Evolutionary conservation across 2,113 vertebrate species (phyloP).

Genomic region (Agelaius tricolor): DNA sequence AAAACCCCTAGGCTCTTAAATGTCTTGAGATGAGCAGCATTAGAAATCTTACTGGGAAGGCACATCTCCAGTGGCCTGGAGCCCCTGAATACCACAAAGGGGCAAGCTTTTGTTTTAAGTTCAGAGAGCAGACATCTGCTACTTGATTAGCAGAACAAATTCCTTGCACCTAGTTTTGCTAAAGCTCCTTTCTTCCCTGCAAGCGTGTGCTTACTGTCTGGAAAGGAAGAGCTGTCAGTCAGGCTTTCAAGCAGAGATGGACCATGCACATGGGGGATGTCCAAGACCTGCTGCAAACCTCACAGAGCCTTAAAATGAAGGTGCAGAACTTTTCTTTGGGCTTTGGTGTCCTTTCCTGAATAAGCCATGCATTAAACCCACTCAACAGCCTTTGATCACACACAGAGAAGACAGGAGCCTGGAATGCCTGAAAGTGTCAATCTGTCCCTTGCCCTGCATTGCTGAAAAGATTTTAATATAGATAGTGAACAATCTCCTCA

Average conservation of each 20-base stretch:
- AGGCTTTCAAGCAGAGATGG: neutral
- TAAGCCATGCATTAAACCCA: neutral
- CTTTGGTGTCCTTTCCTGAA: neutral
- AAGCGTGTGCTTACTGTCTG: neutral
- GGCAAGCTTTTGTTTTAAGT: neutral
- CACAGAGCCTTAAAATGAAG: neutral
- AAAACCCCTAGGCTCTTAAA: constrained; percentile 16
- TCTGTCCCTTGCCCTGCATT: neutral
- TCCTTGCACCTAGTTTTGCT: neutral
- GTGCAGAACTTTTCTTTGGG: neutral
- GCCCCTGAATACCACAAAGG: neutral
- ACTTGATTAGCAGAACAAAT: constrained; percentile 27
- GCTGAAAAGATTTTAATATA: neutral
- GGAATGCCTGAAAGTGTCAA: neutral
- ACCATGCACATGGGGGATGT: neutral
- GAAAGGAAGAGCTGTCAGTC: neutral
- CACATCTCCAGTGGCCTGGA: neutral
- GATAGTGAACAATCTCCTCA: neutral
- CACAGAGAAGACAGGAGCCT: neutral
- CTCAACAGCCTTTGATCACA: neutral
- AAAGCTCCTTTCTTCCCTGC: neutral
- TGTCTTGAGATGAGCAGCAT: neutral
- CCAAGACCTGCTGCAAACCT: neutral
- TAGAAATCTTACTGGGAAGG: neutral
- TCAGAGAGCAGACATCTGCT: neutral